Evolutionary conservation across 2,797 vertebrate species (phyloP).

Genomic region (Pseudopleuronectes americanus): DNA sequence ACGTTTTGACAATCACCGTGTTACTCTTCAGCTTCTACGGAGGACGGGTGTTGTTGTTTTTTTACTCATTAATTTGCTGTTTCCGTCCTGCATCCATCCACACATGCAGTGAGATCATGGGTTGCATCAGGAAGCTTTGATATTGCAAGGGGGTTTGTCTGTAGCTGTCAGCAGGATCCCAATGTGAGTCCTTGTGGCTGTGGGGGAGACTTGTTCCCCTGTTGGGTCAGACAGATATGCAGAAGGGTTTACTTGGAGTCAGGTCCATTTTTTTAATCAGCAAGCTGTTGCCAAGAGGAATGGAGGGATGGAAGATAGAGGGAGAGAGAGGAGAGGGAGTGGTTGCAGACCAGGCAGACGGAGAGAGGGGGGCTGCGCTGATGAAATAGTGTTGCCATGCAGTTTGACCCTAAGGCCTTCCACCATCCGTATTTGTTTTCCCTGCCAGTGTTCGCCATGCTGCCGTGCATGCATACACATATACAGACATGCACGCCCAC

Average conservation of each 20-base stretch:
- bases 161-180: slow-evolving; percentile 58
- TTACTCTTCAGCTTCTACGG: background rate
- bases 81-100: slow-evolving; percentile 34
- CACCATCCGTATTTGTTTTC: slow-evolving; percentile 57
- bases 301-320: slow-evolving; percentile 31
- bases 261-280: slow-evolving; percentile 73
- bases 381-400: slow-evolving; percentile 68
- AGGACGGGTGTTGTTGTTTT: slow-evolving; percentile 4
- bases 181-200: slow-evolving; percentile 41
- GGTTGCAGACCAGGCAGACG: slow-evolving; percentile 20
- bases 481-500: slow-evolving; percentile 4
- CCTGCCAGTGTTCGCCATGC: slow-evolving; percentile 15
- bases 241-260: slow-evolving; percentile 67
- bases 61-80: slow-evolving; percentile 36
- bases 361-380: slow-evolving; percentile 43
- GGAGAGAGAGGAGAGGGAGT: slow-evolving; percentile 1
- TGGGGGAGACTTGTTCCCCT: slow-evolving; percentile 38
- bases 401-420: slow-evolving; percentile 65
- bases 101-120: slow-evolving; percentile 9
- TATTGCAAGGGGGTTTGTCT: slow-evolving; percentile 50
- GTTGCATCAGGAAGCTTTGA: slow-evolving; percentile 64
- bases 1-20: slow-evolving; percentile 14
- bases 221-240: slow-evolving; percentile 65
- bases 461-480: slow-evolving; percentile 36
- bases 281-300: slow-evolving; percentile 63